Evolutionary conservation across 1,140 invertebrate species (phyloP).

Genomic region (Eulimnadia texana): DNA sequence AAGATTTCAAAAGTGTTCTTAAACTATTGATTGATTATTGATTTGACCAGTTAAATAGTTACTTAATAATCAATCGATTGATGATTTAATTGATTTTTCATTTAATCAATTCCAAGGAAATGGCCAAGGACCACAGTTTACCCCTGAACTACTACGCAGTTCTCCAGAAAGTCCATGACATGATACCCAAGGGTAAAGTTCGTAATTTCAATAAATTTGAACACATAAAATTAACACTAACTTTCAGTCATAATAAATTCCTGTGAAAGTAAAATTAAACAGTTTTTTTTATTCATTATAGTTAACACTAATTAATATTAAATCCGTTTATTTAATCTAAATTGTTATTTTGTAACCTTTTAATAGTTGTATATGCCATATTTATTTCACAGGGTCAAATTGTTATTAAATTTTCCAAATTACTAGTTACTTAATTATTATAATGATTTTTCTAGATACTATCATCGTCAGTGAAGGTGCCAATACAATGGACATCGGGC

Average conservation of each 20-base stretch:
- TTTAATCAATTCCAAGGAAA: constrained; percentile 28
- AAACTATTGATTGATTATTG: not conserved
- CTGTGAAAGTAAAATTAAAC: no score
- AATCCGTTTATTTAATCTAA: no score
- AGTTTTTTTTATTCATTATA: no score
- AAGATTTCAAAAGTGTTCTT: no score
- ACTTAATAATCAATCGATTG: not conserved
- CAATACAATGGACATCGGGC: constrained; percentile 96
- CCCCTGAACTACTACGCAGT: constrained; percentile 90
- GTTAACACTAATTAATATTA: no score
- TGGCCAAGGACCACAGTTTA: constrained; percentile 44
- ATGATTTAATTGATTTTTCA: not conserved
- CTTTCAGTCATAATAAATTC: no score
- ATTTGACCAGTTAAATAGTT: not conserved
- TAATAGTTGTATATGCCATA: no score
- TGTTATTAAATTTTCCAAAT: not conserved
- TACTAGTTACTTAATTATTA: constrained; percentile 15
- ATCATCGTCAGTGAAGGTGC: constrained; percentile 95
- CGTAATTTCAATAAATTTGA: not conserved
- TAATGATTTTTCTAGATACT: constrained; percentile 43
- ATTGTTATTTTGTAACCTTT: no score
- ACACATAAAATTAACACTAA: not conserved
- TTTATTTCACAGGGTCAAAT: no score
- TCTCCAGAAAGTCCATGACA: constrained; percentile 59
- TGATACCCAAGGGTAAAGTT: constrained; percentile 42